These are phyloP conservation scores for Bambusicola thoracicus DNA, from an alignment of 2,113 vertebrate species.

Conservation along the genomic window DNA sequence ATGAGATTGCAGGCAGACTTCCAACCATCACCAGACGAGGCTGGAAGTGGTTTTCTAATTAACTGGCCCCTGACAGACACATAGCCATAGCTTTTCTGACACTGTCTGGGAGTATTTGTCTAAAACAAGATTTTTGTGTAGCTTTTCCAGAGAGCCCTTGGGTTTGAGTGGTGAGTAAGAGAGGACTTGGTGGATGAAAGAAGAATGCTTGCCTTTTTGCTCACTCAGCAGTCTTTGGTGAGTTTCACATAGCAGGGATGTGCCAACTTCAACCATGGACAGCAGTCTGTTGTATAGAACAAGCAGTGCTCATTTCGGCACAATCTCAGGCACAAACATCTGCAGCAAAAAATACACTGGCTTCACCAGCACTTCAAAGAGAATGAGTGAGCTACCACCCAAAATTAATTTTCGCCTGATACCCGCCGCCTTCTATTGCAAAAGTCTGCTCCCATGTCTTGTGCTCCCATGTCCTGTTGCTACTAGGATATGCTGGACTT, in stretches of 20 bases:
- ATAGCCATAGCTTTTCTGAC: neutral
- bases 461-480: fast-evolving
- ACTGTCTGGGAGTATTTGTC: fast-evolving
- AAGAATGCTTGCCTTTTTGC: neutral
- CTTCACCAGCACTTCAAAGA: neutral
- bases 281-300: neutral
- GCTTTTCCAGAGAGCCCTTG: neutral
- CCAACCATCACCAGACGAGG: neutral
- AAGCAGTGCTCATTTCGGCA: fast-evolving
- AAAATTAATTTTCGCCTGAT: neutral
- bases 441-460: neutral
- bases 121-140: neutral
- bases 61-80: fast-evolving
- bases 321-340: neutral
- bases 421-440: neutral
- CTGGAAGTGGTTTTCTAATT: neutral
- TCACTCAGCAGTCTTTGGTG: neutral
- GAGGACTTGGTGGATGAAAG: too few species aligned
- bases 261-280: neutral
- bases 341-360: neutral
- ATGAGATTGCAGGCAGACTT: fast-evolving
- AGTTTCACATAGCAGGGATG: neutral
- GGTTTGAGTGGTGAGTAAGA: neutral
- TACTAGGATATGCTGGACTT: neutral
- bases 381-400: neutral